Conservation (phyloP, 2,888 invertebrate species). For the Torymus texanus region DNA sequence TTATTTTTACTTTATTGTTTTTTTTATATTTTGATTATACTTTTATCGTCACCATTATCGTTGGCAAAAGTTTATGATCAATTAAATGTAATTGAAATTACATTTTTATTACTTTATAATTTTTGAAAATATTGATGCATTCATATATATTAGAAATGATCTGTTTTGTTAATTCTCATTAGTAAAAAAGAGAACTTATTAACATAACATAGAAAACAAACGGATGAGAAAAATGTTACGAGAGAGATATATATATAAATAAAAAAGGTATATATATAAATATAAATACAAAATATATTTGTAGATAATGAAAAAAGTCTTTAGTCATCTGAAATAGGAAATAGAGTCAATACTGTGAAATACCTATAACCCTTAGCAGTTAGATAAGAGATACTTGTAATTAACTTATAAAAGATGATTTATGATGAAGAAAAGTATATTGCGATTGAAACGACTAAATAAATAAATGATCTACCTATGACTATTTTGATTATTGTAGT, state of each 20-base stretch:
- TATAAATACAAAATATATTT: slow-evolving; percentile 66
- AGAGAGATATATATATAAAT: slow-evolving; percentile 35
- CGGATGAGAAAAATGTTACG: slow-evolving; percentile 37
- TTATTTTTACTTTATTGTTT: slow-evolving; percentile 22
- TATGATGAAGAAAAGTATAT: slow-evolving; percentile 66
- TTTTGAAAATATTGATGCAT: slow-evolving; percentile 26
- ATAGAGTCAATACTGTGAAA: slow-evolving; percentile 74
- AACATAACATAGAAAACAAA: slow-evolving; percentile 41
- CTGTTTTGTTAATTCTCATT: slow-evolving; percentile 39
- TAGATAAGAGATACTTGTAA: slow-evolving; percentile 67
- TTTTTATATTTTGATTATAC: slow-evolving; percentile 31
- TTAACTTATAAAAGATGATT: slow-evolving; percentile 69
- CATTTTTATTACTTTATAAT: slow-evolving; percentile 47
- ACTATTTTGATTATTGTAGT: slow-evolving; percentile 34
- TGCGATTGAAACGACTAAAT: slow-evolving; percentile 66
- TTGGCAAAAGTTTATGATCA: slow-evolving; percentile 30
- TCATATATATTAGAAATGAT: slow-evolving; percentile 26
- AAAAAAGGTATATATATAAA: slow-evolving; percentile 55
- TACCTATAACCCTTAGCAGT: slow-evolving; percentile 70
- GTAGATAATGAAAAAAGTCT: slow-evolving; percentile 69
- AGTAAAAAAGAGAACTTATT: slow-evolving; percentile 29
- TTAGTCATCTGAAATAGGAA: slow-evolving; percentile 71
- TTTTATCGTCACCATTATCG: slow-evolving; percentile 37
- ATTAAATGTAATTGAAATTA: slow-evolving; percentile 25
- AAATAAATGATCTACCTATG: slow-evolving; percentile 62